phyloP scores from a whole-genome alignment of 2,888 invertebrate genomes.

The Perizoma affinitatum region DNA sequence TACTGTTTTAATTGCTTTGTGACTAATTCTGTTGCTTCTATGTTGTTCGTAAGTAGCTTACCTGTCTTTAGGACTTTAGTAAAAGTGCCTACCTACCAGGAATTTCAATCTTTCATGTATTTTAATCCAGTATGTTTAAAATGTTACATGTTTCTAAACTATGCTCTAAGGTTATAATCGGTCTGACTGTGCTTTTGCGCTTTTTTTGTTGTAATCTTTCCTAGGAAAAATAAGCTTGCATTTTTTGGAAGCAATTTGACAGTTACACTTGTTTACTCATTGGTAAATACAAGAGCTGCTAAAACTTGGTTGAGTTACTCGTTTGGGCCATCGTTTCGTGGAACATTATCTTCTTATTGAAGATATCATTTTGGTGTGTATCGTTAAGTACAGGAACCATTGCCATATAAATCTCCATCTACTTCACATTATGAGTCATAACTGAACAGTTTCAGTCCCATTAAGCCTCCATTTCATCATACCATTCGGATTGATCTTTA shows the following conservation, averaged over 20 bases:
- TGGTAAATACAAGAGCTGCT: too few relatives aligned
- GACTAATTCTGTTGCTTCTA: conserved; percentile 2
- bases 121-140: too few relatives aligned
- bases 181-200: too few relatives aligned
- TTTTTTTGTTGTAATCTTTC: neutral
- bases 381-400: conserved; percentile 12
- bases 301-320: too few relatives aligned
- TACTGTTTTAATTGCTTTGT: conserved; percentile 23
- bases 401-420: conserved; percentile 6
- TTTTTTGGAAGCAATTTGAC: neutral
- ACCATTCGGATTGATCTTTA: conserved; percentile 17
- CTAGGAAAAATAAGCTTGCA: neutral
- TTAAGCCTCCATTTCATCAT: conserved; percentile 15
- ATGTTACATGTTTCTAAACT: too few relatives aligned
- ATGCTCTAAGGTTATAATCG: too few relatives aligned
- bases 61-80: conserved; percentile 2
- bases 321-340: too few relatives aligned
- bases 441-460: conserved; percentile 20
- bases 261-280: too few relatives aligned
- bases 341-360: too few relatives aligned
- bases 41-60: neutral
- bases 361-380: neutral
- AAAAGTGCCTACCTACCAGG: too few relatives aligned
- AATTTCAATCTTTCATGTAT: too few relatives aligned
- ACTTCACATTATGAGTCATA: conserved; percentile 14